Evolutionary conservation across 2,113 vertebrate genomes (phyloP).

Genomic region (Atlantisia rogersi): DNA sequence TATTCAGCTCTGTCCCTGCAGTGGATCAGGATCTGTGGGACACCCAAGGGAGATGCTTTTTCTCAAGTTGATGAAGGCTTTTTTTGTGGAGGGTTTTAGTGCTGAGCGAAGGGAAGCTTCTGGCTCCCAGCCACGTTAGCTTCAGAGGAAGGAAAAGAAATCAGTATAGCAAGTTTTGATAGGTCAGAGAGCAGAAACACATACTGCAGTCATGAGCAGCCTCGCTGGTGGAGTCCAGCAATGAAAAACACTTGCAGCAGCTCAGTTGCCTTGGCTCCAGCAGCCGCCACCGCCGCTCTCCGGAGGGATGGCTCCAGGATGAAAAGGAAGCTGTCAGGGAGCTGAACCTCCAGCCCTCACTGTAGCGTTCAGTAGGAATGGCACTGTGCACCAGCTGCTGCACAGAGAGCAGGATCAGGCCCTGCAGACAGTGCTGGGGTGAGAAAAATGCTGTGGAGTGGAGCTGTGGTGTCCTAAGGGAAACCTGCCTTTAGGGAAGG

Average conservation of each 20-base stretch:
- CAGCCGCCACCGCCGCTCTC: neutral
- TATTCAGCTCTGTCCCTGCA: neutral
- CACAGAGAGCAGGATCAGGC: neutral
- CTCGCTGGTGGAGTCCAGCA: neutral
- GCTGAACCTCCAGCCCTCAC: neutral
- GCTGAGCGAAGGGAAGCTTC: neutral
- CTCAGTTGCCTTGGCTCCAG: neutral
- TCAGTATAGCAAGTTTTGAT: neutral
- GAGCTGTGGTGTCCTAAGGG: neutral
- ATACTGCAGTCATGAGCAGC: neutral
- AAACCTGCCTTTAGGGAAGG: too few relatives aligned
- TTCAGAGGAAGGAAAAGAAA: neutral
- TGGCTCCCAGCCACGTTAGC: neutral
- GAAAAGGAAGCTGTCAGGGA: neutral
- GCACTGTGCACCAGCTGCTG: rapidly evolving
- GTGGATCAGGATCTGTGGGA: neutral
- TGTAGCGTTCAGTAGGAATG: rapidly evolving
- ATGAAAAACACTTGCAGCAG: neutral
- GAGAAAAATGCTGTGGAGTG: rapidly evolving
- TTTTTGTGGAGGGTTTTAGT: neutral
- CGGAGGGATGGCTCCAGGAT: neutral
- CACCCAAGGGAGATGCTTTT: neutral
- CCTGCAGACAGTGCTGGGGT: neutral
- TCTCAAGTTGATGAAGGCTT: neutral
- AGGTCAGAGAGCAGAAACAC: neutral